These are phyloP conservation scores for Brachirus orientalis DNA, from an alignment of 2,113 vertebrate genomes.

Conservation along the genomic window DNA sequence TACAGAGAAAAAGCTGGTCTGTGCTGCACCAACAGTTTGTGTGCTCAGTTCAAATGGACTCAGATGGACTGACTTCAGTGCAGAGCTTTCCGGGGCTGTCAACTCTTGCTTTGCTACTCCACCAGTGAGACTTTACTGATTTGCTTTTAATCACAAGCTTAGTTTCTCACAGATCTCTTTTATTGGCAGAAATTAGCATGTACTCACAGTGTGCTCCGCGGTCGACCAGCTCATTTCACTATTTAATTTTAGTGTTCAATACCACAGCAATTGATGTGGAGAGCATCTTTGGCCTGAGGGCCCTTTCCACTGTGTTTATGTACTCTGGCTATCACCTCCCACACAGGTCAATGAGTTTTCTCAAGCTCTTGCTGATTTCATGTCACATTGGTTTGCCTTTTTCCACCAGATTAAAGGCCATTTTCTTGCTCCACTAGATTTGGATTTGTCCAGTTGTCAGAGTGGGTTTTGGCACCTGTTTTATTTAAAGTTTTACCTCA, in stretches of 20 bases:
- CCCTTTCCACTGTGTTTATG: conserved; percentile 49
- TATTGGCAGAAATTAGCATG: conserved; percentile 37
- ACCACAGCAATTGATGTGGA: conserved; percentile 42
- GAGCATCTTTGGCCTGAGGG: conserved; percentile 59
- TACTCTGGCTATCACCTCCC: conserved; percentile 62
- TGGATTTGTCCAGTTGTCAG: conserved; percentile 52
- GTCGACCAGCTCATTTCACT: conserved; percentile 29
- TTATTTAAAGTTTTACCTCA: conserved; percentile 58
- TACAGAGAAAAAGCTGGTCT: conserved; percentile 5
- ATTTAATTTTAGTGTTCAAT: conserved; percentile 50
- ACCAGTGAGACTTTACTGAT: conserved; percentile 29
- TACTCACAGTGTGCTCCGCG: conserved; percentile 27
- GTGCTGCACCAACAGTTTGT: not conserved
- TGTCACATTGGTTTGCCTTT: conserved; percentile 59
- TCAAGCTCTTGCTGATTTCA: conserved; percentile 71
- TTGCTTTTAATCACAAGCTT: conserved; percentile 49
- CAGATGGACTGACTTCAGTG: conserved; percentile 5
- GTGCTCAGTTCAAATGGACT: conserved; percentile 11
- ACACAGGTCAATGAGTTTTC: conserved; percentile 64
- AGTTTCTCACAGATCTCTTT: conserved; percentile 43
- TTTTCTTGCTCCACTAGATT: conserved; percentile 64
- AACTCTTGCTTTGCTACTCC: conserved; percentile 27
- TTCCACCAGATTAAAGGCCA: conserved; percentile 65
- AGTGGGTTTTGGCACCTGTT: conserved; percentile 62
- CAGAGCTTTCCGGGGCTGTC: not conserved